phyloP scores from a whole-genome alignment of 2,888 invertebrate species.

The Dione juno region DNA sequence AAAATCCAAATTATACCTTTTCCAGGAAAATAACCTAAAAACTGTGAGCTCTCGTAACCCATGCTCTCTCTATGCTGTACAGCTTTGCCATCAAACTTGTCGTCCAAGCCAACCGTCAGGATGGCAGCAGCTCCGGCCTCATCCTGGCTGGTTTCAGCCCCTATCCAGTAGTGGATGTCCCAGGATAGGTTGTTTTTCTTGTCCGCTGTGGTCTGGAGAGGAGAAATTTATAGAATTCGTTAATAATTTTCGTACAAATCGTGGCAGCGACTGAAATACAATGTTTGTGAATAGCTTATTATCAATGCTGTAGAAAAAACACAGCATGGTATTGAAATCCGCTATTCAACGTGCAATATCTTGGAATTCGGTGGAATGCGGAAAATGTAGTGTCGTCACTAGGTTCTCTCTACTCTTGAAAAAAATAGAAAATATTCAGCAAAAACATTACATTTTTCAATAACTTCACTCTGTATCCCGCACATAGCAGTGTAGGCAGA shows the following conservation, averaged over 20 bases:
- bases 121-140: slow-evolving; percentile 91
- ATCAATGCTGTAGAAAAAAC: too few species aligned
- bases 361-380: too few species aligned
- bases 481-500: not conserved
- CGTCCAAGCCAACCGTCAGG: slow-evolving; percentile 92
- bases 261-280: too few species aligned
- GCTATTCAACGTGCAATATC: too few species aligned
- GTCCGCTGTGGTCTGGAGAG: slow-evolving; percentile 85
- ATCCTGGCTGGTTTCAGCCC: slow-evolving; percentile 89
- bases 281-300: too few species aligned
- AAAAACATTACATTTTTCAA: too few species aligned
- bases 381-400: too few species aligned
- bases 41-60: slow-evolving; percentile 91
- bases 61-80: slow-evolving; percentile 94
- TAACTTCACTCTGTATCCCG: not conserved
- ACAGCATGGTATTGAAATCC: too few species aligned
- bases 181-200: slow-evolving; percentile 86
- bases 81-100: slow-evolving; percentile 91
- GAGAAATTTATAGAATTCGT: not conserved
- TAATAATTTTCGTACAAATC: too few species aligned
- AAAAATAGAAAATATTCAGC: too few species aligned
- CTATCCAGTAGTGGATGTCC: slow-evolving; percentile 96
- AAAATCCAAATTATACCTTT: slow-evolving; percentile 63
- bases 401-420: too few species aligned
- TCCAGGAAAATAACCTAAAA: slow-evolving; percentile 89